These are phyloP conservation scores for Elysia chlorotica DNA, from an alignment of 1,140 invertebrate species.

Conservation along the genomic window DNA sequence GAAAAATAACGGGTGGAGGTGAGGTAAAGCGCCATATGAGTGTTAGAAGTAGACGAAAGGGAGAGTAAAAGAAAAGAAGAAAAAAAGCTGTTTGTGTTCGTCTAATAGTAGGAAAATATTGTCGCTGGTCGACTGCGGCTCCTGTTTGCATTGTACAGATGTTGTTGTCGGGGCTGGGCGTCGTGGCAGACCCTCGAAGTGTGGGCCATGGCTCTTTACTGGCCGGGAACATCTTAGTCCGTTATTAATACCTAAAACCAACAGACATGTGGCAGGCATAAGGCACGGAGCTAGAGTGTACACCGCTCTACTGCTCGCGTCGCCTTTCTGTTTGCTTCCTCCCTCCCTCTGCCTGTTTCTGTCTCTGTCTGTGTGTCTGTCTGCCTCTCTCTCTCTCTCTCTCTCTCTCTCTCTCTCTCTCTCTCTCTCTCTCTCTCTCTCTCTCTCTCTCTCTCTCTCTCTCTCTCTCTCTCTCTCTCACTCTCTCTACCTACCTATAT, in stretches of 20 bases:
- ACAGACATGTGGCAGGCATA: background rate
- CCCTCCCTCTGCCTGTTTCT: background rate
- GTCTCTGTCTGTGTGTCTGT: background rate
- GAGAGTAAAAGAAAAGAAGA: no score
- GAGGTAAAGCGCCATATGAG: no score
- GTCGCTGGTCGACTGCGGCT: background rate
- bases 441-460: no score
- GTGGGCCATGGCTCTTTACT: background rate
- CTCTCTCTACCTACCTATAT: no score
- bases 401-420: slow-evolving; percentile 2
- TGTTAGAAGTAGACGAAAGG: no score
- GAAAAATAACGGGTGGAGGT: no score
- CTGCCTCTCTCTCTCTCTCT: background rate
- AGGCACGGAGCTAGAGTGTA: background rate
- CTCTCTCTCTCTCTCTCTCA: no score
- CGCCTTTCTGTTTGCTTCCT: background rate
- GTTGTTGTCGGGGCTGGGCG: background rate
- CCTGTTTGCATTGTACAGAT: background rate
- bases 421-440: no score
- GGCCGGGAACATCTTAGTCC: no score
- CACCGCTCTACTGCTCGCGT: background rate
- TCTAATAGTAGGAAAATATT: slow-evolving; percentile 4
- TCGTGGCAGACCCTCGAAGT: no score
- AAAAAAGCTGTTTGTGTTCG: no score
- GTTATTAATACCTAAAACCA: slow-evolving; percentile 2